Evolutionary conservation across 2,888 invertebrate genomes (phyloP).

Genomic region (Orthosia gothica): DNA sequence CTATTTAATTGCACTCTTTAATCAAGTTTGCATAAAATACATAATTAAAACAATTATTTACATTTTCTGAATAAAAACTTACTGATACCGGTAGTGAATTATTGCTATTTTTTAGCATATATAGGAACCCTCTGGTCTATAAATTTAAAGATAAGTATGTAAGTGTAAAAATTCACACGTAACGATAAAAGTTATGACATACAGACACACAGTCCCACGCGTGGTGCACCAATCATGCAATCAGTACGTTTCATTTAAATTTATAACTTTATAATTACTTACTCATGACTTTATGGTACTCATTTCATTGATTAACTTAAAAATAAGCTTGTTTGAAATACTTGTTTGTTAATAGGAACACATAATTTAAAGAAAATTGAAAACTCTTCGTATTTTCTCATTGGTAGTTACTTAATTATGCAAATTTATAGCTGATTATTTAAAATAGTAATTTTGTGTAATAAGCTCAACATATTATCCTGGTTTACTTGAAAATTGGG

Average conservation of each 20-base stretch:
- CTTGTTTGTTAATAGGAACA: background rate
- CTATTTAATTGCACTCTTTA: conserved; percentile 22
- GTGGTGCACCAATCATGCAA: conserved; percentile 35
- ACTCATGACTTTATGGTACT: conserved; percentile 37
- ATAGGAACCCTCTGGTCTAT: conserved; percentile 11
- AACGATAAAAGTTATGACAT: conserved; percentile 43
- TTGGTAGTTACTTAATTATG: background rate
- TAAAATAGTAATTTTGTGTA: no score
- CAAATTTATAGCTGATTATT: background rate
- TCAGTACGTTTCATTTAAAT: conserved; percentile 42
- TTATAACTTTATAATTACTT: conserved; percentile 40
- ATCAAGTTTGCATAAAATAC: conserved; percentile 45
- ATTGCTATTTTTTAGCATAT: conserved; percentile 5
- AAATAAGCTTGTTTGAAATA: conserved; percentile 13
- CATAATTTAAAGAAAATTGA: background rate
- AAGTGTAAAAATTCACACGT: conserved; percentile 48
- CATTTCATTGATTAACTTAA: conserved; percentile 39
- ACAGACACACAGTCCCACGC: conserved; percentile 37
- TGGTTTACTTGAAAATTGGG: background rate
- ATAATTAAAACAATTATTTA: conserved; percentile 16
- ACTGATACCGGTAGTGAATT: background rate
- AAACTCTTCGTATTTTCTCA: background rate
- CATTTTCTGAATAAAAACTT: conserved; percentile 26
- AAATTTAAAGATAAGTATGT: conserved; percentile 33
- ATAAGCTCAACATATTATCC: background rate